phyloP scores from a whole-genome alignment of 1,140 invertebrate genomes.

The Neotoxoptera formosana region DNA sequence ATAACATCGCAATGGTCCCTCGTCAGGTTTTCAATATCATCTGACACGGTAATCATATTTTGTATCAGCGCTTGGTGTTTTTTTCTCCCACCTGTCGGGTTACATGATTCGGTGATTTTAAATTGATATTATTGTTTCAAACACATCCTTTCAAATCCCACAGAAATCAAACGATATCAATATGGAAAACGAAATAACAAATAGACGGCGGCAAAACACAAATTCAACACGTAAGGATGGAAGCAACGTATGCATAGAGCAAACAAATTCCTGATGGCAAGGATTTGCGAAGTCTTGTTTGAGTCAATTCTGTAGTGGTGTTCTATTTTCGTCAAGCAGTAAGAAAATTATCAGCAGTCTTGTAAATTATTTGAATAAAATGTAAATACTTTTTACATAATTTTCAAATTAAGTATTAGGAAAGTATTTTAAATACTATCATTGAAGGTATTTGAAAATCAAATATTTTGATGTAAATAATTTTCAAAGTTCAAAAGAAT shows the following conservation, averaged over 20 bases:
- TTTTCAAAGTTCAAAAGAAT: not conserved
- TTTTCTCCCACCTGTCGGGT: not conserved
- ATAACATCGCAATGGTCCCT: not conserved
- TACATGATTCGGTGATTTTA: not conserved
- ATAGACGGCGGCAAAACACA: not conserved
- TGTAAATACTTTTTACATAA: not conserved
- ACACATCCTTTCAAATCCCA: not conserved
- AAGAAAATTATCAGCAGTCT: not conserved
- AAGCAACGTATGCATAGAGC: not conserved
- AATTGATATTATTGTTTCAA: not conserved
- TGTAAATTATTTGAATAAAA: not conserved
- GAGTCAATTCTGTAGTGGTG: not conserved
- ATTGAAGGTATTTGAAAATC: not conserved
- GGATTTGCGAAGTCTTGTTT: not conserved
- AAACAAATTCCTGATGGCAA: not conserved
- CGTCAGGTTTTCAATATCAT: not conserved
- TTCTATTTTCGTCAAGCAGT: not conserved
- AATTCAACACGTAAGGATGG: not conserved
- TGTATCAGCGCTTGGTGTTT: not conserved
- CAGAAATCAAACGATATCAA: not conserved
- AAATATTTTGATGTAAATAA: not conserved
- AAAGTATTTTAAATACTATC: not conserved
- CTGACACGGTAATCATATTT: not conserved
- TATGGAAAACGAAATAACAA: no score
- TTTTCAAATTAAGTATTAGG: not conserved